Evolutionary conservation across 2,797 vertebrate genomes (phyloP).

Genomic region (Silurus aristotelis): DNA sequence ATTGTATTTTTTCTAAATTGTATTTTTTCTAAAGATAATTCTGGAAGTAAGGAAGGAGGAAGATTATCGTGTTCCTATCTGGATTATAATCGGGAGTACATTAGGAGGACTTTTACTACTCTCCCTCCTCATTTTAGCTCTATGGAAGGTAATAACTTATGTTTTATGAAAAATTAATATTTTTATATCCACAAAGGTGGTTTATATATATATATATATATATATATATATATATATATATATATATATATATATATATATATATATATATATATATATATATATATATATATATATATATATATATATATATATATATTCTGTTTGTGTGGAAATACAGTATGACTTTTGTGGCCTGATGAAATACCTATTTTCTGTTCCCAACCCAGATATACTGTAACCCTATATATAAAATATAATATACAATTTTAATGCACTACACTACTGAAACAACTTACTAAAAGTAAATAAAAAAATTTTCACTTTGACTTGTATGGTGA

Average conservation of each 20-base stretch:
- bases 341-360: neutral
- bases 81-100: conserved; percentile 93
- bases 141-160: conserved; percentile 88
- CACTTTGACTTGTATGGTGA: neutral
- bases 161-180: neutral
- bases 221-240: too few species aligned
- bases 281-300: neutral
- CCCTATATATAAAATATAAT: neutral
- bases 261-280: too few species aligned
- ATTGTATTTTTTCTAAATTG: conserved; percentile 62
- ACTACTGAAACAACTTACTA: neutral
- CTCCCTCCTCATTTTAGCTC: conserved; percentile 86
- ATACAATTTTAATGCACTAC: neutral
- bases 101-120: conserved; percentile 91
- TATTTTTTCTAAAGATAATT: conserved; percentile 75
- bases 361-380: neutral
- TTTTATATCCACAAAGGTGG: neutral
- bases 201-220: neutral
- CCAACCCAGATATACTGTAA: neutral
- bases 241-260: too few species aligned
- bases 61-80: conserved; percentile 86
- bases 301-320: neutral
- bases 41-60: conserved; percentile 91
- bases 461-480: conserved; percentile 2
- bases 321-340: neutral